Conservation (phyloP, 35 echinoderm and acorn worm genomes). For the Apostichopus japonicus region DNA sequence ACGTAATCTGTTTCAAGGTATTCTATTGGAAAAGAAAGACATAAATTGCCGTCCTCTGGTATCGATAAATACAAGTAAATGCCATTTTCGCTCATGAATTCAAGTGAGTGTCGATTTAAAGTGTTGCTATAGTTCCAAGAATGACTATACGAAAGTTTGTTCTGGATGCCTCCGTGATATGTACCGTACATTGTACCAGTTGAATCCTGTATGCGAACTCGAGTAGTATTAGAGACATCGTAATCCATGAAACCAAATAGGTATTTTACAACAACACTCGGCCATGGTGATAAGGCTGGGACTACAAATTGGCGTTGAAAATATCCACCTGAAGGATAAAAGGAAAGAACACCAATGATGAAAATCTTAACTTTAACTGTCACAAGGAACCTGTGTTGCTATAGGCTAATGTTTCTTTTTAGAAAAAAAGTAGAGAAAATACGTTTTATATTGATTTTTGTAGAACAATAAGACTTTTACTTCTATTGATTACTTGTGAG, state of each 20-base stretch:
- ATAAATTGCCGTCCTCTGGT: background rate
- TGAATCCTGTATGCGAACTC: background rate
- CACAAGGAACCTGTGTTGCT: no score
- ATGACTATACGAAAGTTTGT: background rate
- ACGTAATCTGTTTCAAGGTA: conserved; percentile 7
- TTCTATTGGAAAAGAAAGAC: conserved; percentile 7
- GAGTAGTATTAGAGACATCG: conserved; percentile 14
- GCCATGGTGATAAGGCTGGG: no score
- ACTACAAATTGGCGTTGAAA: no score
- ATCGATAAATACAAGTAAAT: background rate
- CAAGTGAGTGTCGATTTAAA: background rate
- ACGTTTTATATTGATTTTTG: no score
- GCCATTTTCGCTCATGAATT: background rate
- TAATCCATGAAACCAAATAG: conserved; percentile 1
- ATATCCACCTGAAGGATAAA: no score
- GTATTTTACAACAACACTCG: background rate
- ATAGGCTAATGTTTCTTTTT: no score
- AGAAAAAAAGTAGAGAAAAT: no score
- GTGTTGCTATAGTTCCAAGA: background rate
- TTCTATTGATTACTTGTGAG: no score
- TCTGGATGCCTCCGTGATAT: background rate
- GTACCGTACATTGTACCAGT: background rate
- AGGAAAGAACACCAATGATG: no score
- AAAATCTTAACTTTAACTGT: no score
- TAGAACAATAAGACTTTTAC: no score